phyloP scores from a whole-genome alignment of 2,888 invertebrate genomes.

The Aricia artaxerxes region DNA sequence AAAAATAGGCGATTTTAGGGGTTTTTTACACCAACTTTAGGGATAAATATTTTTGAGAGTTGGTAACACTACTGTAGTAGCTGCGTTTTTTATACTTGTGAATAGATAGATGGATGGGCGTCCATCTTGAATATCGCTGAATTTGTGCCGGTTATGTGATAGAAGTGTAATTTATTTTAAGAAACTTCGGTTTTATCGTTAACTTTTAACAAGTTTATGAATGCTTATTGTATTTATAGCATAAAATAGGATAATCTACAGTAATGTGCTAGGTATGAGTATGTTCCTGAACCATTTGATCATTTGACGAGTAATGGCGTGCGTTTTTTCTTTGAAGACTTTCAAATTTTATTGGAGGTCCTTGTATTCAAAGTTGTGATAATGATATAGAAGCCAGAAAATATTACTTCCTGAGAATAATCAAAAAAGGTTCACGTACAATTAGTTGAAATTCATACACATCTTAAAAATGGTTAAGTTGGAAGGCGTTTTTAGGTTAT shows the following conservation, averaged over 20 bases:
- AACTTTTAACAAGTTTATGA: constrained; percentile 74
- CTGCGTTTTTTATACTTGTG: constrained; percentile 43
- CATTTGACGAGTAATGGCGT: constrained; percentile 84
- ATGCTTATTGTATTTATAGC: constrained; percentile 69
- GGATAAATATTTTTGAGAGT: too few relatives aligned
- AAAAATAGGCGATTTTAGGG: too few relatives aligned
- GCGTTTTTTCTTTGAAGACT: constrained; percentile 82
- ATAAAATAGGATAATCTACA: constrained; percentile 82
- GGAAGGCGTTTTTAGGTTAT: constrained; percentile 80
- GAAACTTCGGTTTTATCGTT: constrained; percentile 69
- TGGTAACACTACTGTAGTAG: neutral
- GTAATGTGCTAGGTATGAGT: constrained; percentile 88
- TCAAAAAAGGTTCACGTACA: constrained; percentile 32
- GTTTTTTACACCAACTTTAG: too few relatives aligned
- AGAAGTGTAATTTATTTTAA: constrained; percentile 76
- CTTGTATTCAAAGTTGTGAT: constrained; percentile 56
- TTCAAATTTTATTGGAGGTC: constrained; percentile 73
- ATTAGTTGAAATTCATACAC: constrained; percentile 42
- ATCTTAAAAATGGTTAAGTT: constrained; percentile 52
- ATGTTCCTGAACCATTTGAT: constrained; percentile 70
- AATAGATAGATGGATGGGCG: constrained; percentile 82
- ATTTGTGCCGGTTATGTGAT: constrained; percentile 87
- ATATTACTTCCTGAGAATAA: constrained; percentile 33
- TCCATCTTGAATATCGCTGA: constrained; percentile 90
- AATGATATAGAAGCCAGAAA: constrained; percentile 37